These are phyloP conservation scores for Fabriciana adippe DNA, from an alignment of 2,888 invertebrate species.

Conservation along the genomic window DNA sequence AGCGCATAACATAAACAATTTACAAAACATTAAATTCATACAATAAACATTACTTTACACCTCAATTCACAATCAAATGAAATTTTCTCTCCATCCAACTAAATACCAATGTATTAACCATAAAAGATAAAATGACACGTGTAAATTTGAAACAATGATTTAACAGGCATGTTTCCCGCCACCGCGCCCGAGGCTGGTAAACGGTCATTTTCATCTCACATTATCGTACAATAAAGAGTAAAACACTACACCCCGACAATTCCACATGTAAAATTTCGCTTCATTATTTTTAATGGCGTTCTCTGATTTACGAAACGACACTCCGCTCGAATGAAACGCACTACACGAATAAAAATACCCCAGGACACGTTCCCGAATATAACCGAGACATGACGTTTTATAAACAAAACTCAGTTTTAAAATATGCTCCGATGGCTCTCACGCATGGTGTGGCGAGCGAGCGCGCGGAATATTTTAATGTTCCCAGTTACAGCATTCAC, in stretches of 20 bases:
- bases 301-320: slow-evolving; percentile 54
- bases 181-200: slow-evolving; percentile 34
- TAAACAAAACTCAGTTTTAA: slow-evolving; percentile 67
- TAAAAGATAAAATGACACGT: slow-evolving; percentile 40
- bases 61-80: slow-evolving; percentile 14
- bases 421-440: slow-evolving; percentile 63
- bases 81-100: slow-evolving; percentile 14
- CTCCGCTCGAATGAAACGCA: slow-evolving; percentile 39
- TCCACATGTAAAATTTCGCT: slow-evolving; percentile 49
- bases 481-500: slow-evolving; percentile 52
- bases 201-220: slow-evolving; percentile 45
- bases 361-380: slow-evolving; percentile 36
- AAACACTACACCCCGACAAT: slow-evolving; percentile 42
- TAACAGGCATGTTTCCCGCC: slow-evolving; percentile 30
- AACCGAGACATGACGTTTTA: slow-evolving; percentile 55
- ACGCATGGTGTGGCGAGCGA: slow-evolving; percentile 61
- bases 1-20: not conserved
- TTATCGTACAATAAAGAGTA: slow-evolving; percentile 45
- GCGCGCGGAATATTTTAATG: slow-evolving; percentile 75
- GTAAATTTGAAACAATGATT: slow-evolving; percentile 41
- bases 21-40: slow-evolving; percentile 1
- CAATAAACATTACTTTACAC: slow-evolving; percentile 10
- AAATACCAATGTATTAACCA: slow-evolving; percentile 34
- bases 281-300: slow-evolving; percentile 65
- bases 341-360: slow-evolving; percentile 21